Evolutionary conservation across 2,888 invertebrate genomes (phyloP).

Genomic region (Habroteleia sp.): DNA sequence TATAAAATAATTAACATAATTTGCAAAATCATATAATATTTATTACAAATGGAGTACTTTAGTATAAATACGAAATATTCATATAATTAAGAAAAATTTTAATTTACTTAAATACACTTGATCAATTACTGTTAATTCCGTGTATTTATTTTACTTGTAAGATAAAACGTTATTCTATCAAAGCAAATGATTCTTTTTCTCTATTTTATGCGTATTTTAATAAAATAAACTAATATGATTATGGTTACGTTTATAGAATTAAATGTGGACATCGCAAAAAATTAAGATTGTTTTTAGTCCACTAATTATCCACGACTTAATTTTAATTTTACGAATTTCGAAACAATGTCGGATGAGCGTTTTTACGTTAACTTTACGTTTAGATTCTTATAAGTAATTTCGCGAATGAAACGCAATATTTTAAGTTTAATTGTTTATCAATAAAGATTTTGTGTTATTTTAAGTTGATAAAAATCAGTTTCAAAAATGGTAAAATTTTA

Average conservation of each 20-base stretch:
- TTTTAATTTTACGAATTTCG: conserved; percentile 9
- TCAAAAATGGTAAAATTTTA: neutral
- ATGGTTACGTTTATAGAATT: conserved; percentile 7
- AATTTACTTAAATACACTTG: neutral
- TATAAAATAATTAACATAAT: conserved; percentile 26
- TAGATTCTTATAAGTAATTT: conserved; percentile 20
- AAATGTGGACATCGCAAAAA: neutral
- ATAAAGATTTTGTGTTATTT: no score
- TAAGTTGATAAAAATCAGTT: conserved; percentile 16
- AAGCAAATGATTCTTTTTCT: conserved; percentile 37
- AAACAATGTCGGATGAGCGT: conserved; percentile 1
- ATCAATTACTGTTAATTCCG: conserved; percentile 7
- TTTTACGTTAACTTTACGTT: conserved; percentile 17
- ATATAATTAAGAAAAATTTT: conserved; percentile 2
- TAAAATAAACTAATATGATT: neutral
- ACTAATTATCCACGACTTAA: conserved; percentile 12
- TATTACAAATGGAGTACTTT: conserved; percentile 9
- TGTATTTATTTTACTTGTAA: conserved; percentile 7
- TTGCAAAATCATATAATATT: conserved; percentile 19
- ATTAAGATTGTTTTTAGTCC: neutral
- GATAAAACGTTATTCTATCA: neutral
- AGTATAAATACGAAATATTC: neutral
- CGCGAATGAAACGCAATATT: conserved; percentile 2
- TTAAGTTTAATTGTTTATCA: conserved; percentile 11
- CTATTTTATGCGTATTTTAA: conserved; percentile 7